Base-by-base conservation (phyloP, 2,888 invertebrate genomes). In the Ophonus ardosiacus region DNA sequence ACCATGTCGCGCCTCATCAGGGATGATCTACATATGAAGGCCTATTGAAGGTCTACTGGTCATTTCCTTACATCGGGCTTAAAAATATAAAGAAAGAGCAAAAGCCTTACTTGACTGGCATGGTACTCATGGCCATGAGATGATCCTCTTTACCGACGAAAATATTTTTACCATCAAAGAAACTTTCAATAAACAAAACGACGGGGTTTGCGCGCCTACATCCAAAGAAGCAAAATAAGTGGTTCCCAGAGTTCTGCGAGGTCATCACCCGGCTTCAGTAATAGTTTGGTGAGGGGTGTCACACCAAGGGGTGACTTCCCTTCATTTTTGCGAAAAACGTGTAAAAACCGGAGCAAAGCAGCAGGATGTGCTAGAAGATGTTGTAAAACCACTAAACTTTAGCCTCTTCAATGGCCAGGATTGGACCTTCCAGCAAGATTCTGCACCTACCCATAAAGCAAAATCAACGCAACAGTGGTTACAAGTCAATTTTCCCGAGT, bases 351-450 rank as follows among this genome's bases (percentile, higher is more conserved):
- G 51, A 4, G 86, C 85, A 18, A 86, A 82, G 83, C 85, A 87
- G 85, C 76, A 80, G 18, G 86, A 81, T 56, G 85, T 86, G 17
- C 81, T 87, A 59, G 85, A 87, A 15, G 21, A n/a, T 18, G 81
- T 87, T 57, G 88, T 87, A 15, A 86, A 86, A 71, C 87, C 85
- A 17, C 86, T 87, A 10, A 87, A 82, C 59, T 56, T 56, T 82
- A 80, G 61, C 24, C 63, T 86, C 38, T 86, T n/a, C n/a, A n/a
- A n/a, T 57, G 74, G 71, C 63, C 59, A 82, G 56, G 51, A 63
- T 57, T 87, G 86, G 87, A 74, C 79, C 74, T 87, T 87, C 56
- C 86, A 87, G 85, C 86, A 86, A 78, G 87, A 86, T 65, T 87
- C 85, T 3, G 86, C 86, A 8, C 86, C 87, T 8, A 85, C 85